Evolutionary conservation across 92 coral and sea anemone species (phyloP), one percentile per base, ranked within the genome.

Genomic region (Metridium senile): DNA sequence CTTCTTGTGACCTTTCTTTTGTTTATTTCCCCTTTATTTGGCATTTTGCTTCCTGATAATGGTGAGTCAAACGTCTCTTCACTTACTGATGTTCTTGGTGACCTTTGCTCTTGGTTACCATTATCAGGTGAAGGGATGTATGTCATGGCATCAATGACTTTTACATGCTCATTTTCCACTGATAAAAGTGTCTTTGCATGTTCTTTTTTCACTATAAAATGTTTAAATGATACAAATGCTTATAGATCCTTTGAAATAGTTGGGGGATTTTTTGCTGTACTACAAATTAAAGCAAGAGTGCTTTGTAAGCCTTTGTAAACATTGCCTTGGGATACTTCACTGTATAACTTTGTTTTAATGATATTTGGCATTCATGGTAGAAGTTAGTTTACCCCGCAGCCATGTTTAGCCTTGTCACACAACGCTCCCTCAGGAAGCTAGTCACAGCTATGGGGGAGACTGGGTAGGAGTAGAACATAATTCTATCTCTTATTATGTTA

Each of bases 131-230:
- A 91, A 0, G 97, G 97, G n/a, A 89, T 64, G 58, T 95, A 95
- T 35, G 90, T 89, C 76, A 70, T 78, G 30, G 97, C 85, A 75
- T 95, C 99, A 28, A 93, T 97, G 9, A 95, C 99, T 79, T 93
- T 95, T 0, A 95, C 96, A 46, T 89, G 93, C 65, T 92, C 87
- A 45, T 94, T 94, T 78, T 94, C 98, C 45, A 70, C 86, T 31
- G 99, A 94, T 23, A 79, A 62, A 45, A 91, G 72, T 11, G 85
- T 43, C 71, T 90, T 82, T 25, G 93, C 80, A 29, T 89, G 91
- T 18, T 82, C 91, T 63, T 86, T 88, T 70, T 87, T 81, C 9
- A 87, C 98, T 94, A 45, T 30, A 25, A n/a, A n/a, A n/a, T 11
- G n/a, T 53, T 45, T 45, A 17, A 45, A 8, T 45, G 52, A 17